Percentiles rank a stretch among this genome's conserved stretches.
These are phyloP conservation scores for Sprattus sprattus DNA, from an alignment of 2,113 vertebrate genomes.

Conservation along the genomic window DNA sequence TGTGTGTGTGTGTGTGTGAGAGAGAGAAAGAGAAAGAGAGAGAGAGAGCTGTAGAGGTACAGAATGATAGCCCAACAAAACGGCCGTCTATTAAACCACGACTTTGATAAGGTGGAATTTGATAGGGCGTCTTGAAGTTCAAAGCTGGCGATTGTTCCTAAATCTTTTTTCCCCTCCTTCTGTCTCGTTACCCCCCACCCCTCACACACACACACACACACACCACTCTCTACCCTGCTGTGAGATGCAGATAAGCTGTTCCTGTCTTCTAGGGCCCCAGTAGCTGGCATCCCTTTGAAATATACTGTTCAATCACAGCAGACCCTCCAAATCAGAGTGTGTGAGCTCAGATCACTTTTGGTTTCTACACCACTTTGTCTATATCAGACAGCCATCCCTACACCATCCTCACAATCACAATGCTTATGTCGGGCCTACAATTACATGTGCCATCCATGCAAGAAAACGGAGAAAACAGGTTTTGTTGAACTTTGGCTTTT, in stretches of 20 bases:
- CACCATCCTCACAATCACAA: neutral
- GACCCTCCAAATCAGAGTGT: neutral
- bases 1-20: neutral
- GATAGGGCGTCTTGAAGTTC: conserved; percentile 55
- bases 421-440: no score
- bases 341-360: neutral
- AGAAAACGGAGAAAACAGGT: no score
- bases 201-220: neutral
- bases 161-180: conserved; percentile 53
- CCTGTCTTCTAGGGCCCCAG: neutral
- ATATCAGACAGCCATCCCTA: neutral
- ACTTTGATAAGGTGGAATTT: conserved; percentile 59
- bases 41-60: neutral
- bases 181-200: neutral
- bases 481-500: no score
- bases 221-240: neutral
- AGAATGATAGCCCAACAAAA: conserved; percentile 28
- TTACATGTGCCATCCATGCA: no score
- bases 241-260: neutral
- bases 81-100: conserved; percentile 50
- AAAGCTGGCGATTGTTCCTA: conserved; percentile 58
- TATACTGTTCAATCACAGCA: neutral
- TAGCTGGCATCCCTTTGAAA: neutral
- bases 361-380: neutral
- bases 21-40: neutral